phyloP scores from a whole-genome alignment of 23 tunicate genomes.

The Ciona savignyi region DNA sequence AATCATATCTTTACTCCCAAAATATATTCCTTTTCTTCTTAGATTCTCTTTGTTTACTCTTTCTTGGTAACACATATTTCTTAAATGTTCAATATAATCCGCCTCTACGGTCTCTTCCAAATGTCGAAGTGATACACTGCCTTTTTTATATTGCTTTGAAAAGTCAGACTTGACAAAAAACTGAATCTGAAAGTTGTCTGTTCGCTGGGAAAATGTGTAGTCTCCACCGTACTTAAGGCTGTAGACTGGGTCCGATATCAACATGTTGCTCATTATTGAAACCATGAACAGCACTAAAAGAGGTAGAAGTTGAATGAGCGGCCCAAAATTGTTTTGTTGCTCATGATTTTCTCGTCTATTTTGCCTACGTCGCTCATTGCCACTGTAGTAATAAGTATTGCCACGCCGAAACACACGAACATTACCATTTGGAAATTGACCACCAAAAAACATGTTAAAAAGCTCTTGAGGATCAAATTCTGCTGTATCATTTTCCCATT shows the following conservation, averaged over 20 bases:
- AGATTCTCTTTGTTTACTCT: slow-evolving; percentile 62
- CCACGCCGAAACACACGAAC: slow-evolving; percentile 84
- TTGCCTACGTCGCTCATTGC: slow-evolving; percentile 6
- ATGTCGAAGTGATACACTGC: slow-evolving; percentile 2
- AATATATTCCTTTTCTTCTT: slow-evolving; percentile 64
- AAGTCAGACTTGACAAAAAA: slow-evolving; percentile 74
- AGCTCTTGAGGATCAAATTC: slow-evolving; percentile 79
- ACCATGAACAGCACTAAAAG: slow-evolving; percentile 36
- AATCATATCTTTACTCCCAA: slow-evolving; percentile 43
- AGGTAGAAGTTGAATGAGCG: slow-evolving; percentile 67
- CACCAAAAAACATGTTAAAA: slow-evolving; percentile 97
- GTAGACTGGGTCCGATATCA: slow-evolving; percentile 49
- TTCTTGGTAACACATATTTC: slow-evolving; percentile 77
- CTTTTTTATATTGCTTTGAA: slow-evolving; percentile 26
- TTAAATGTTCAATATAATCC: slow-evolving; percentile 52
- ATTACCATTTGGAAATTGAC: slow-evolving; percentile 84
- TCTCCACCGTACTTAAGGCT: slow-evolving; percentile 45
- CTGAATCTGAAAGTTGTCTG: slow-evolving; percentile 42
- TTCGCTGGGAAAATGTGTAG: slow-evolving; percentile 17
- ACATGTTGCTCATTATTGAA: slow-evolving; percentile 37
- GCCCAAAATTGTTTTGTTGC: slow-evolving; percentile 11
- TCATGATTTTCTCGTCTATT: too few species aligned
- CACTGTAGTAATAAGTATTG: slow-evolving; percentile 48
- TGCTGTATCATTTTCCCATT: slow-evolving; percentile 25
- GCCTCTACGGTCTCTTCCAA: slow-evolving; percentile 56